Base-by-base conservation (phyloP, 2,888 invertebrate species). In the Amiota communis region DNA sequence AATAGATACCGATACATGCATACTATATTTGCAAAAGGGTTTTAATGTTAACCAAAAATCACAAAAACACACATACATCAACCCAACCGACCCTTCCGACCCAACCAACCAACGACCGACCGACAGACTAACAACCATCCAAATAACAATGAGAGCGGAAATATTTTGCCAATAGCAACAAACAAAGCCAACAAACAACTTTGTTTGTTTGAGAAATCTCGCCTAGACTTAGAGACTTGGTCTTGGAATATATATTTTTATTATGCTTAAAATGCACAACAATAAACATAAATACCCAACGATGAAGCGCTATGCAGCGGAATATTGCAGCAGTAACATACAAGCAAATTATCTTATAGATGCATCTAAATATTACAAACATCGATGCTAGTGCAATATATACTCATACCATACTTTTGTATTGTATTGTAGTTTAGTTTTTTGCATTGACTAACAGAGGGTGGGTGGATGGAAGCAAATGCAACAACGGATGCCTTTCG, bases 311-410 rank as follows among this genome's bases (percentile, higher is more conserved):
- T 72, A 76, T 70, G 70, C 36, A 36, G 36, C 36, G 36, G 36
- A 36, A 36, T 6, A 36, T 36, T 36, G 36, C 36, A 36, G 70
- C 72, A 76, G 78, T 36, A 49, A 49, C 57, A 61, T 51, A 61
- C 47, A 73, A 70, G 74, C 74, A 82, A 86, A 86, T 83, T 83
- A 83, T 83, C 86, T 85, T 78, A 78, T 71, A 84, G 85, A 86
- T 83, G 83, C 83, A 83, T 83, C 86, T 83, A 85, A 83, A 83
- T 86, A 86, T 85, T 86, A 80, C 83, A 84, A 84, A 83, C 85
- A 83, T 83, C 86, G 85, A 84, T 84, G 81, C 85, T 79, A 78
- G 63, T 71, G 74, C 71, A 67, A 70, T 74, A 68, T 72, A 74
- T 70, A 73, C 36, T 6, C 36, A 6, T 6, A 6, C 36, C 6